Conservation (phyloP, 2,797 vertebrate genomes). For the Molothrus aeneus region DNA sequence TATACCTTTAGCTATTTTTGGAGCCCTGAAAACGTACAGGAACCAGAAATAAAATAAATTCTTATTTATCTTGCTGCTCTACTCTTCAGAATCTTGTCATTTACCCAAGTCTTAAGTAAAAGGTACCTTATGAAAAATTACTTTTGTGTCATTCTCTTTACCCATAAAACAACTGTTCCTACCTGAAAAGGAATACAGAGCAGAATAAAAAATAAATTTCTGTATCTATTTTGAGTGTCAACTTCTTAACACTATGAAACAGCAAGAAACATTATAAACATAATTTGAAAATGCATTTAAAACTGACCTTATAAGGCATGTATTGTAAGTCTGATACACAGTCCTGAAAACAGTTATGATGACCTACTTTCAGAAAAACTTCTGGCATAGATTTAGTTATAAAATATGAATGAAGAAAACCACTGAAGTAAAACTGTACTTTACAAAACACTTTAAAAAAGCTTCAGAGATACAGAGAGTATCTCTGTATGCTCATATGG, state of each 20-base stretch:
- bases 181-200: background rate
- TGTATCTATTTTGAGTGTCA: background rate
- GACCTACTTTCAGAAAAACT: background rate
- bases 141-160: background rate
- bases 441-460: background rate
- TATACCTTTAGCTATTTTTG: background rate
- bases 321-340: background rate
- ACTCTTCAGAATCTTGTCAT: background rate
- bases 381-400: background rate
- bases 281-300: background rate
- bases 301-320: background rate
- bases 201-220: background rate
- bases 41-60: background rate
- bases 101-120: background rate
- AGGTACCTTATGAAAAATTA: background rate
- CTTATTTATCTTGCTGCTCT: background rate
- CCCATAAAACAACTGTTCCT: background rate
- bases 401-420: constrained; percentile 28
- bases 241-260: background rate
- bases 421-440: background rate
- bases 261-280: background rate
- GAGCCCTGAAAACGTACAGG: background rate
- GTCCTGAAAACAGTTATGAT: background rate
- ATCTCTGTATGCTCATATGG: too few species aligned
- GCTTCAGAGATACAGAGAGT: background rate